Percentiles rank a stretch among this genome's conserved stretches.
Evolutionary conservation across 1,140 invertebrate genomes (phyloP).

Genomic region (Heliconius nattereri): DNA sequence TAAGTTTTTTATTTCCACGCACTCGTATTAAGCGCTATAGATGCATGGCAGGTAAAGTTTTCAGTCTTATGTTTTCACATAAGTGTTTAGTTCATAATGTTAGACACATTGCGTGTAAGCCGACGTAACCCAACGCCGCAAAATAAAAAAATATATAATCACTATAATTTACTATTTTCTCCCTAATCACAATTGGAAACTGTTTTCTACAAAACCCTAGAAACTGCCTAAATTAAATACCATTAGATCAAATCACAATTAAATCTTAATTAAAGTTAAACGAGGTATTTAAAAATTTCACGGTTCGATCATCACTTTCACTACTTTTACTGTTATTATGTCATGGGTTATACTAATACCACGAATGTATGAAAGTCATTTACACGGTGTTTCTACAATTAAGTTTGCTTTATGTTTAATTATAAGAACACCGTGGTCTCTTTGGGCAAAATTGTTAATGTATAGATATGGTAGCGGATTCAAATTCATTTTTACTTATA

Average conservation of each 20-base stretch:
- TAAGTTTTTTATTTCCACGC: too few relatives aligned
- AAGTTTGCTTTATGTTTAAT: background rate
- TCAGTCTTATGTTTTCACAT: too few relatives aligned
- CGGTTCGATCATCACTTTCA: conserved; percentile 28
- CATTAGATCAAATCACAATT: conserved; percentile 5
- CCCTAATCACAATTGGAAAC: background rate
- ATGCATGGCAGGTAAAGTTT: too few relatives aligned
- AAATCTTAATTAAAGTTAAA: background rate
- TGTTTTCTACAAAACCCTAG: background rate
- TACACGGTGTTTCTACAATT: conserved; percentile 12
- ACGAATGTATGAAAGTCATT: conserved; percentile 17
- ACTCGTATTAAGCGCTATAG: too few relatives aligned
- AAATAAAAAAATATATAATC: background rate
- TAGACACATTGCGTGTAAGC: too few relatives aligned
- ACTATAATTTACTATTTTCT: background rate
- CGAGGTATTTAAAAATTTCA: conserved; percentile 31
- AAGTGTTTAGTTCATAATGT: too few relatives aligned
- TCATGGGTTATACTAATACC: background rate
- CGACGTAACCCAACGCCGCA: too few relatives aligned
- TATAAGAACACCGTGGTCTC: background rate
- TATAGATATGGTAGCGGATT: background rate
- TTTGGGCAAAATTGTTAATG: background rate
- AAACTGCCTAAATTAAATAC: conserved; percentile 21
- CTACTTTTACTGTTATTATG: conserved; percentile 28
- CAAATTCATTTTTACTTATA: background rate